Evolutionary conservation across 2,888 invertebrate genomes (phyloP), one percentile per base, ranked within the genome.

Genomic region (Xestia rhomboidea): DNA sequence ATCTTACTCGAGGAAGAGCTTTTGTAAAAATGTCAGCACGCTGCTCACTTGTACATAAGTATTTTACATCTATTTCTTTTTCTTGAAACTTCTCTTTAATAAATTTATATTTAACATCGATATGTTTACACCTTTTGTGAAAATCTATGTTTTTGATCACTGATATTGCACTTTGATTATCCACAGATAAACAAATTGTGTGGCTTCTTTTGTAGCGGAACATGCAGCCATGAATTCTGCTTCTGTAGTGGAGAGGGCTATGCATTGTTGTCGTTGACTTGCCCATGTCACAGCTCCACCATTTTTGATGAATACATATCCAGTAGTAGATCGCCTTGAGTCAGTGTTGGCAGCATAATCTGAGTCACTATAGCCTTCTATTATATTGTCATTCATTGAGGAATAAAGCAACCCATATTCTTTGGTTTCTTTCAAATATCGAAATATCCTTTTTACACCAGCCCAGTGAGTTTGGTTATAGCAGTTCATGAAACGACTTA

Each of bases 1-100:
- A 49, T 21, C 18, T 49, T 18, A 18, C 46, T 18, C 46, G 15
- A 41, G 41, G n/a, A 6, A 66, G 30, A 44, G 64, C 21, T 66
- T 66, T 66, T 13, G 64, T 66, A 44, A 66, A 66, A 44, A 66
- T 66, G 27, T 66, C 64, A 44, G 44, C 44, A 41, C 8, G 6
- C 38, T 44, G 64, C 13, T 66, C n/a, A 2, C 44, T 66, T 5
- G 41, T 27, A 66, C 44, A 34, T 44, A 66, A 15, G 38, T 66
- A 44, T 15, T 44, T 66, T 44, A 66, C 27, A 44, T 41, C 44
- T 21, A 63, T 63, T 41, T 63, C 38, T 6, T 46, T 46, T 6
- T 46, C 46, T 18, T 18, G 18, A 46, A 18, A 18, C 18, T 46
- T 46, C 13, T 63, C 63, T 13, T 63, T 63, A 5, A 63, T 13